Evolutionary conservation across 2,113 vertebrate genomes (phyloP), one percentile per base, ranked within the genome.

Genomic region (Cyprinodon tularosa): DNA sequence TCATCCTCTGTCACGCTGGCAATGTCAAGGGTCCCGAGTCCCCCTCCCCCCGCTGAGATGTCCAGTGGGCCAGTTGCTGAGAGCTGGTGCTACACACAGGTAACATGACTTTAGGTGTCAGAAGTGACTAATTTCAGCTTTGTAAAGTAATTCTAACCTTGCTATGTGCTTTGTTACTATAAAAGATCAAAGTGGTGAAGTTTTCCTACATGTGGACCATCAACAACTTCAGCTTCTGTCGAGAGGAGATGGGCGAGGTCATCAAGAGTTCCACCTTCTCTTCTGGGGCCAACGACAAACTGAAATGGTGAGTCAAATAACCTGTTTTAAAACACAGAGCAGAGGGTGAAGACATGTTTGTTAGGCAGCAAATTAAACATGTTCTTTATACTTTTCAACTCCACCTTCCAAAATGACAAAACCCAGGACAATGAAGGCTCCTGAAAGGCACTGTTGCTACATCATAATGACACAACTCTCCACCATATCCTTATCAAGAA

Each of bases 141-240:
- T 0, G 0, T 59, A 57, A 29, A 72, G 62, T 4, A 15, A 3
- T 14, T 17, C 3, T 5, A 60, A 13, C 4, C 69, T 57, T 29
- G 57, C 63, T 71, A 1, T 37, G 12, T 29, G 0, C 22, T 3
- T 69, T 45, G 4, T 75, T 29, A 29, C 29, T 15, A 47, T 44
- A 3, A 53, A 90, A 99, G 98, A 98, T 99, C 87, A 99, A 99
- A 90, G 97, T 99, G 82, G 97, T 99, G 84, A 99, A 99, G 95
- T 99, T 99, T 94, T 99, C 98, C 90, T 99, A 99, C 93, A 99
- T 99, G 98, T 99, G 97, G 98, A 99, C 97, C 92, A 99, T 99
- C 94, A 98, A 99, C 93, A 98, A 98, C 93, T 99, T 98, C 87
- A 99, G 98, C 89, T 99, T 99, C 93, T 99, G 97, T 92, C 95